Evolutionary conservation across 2,888 invertebrate genomes (phyloP), one percentile per base, ranked within the genome.

Genomic region (Lamproptera curius): DNA sequence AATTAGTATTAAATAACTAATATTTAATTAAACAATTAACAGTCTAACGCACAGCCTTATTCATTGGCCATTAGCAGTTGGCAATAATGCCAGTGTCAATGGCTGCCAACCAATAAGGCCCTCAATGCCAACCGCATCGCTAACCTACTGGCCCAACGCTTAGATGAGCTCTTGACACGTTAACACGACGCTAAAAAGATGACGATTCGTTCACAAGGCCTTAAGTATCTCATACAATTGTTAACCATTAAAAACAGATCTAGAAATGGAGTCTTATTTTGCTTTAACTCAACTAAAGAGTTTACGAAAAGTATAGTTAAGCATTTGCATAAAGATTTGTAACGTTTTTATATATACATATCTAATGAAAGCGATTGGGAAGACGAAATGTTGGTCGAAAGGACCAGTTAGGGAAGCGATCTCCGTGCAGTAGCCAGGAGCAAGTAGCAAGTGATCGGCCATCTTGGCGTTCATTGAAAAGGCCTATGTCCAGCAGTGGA

Each of bases 41-140:
- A n/a, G n/a, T n/a, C n/a, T n/a, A n/a, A n/a, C n/a, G n/a, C n/a
- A n/a, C n/a, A n/a, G n/a, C n/a, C n/a, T n/a, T n/a, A n/a, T n/a
- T n/a, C n/a, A n/a, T n/a, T n/a, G n/a, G n/a, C n/a, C n/a, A 11
- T 31, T 11, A 11, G 13, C 13, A 11, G 31, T 33, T 13, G 11
- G 13, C 13, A 41, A 41, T 20, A 15, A 42, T 42, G 37, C 36
- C 46, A 46, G 34, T 46, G 45, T 46, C 45, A 36, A 36, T 15
- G 4, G 17, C 33, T 47, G 36, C 37, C 37, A 47, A 6, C 47
- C 42, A 31, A 42, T 17, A 39, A 15, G 20, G 5, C n/a, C 4
- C 42, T 33, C 45, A 45, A 39, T 45, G 42, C 37, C 41, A 20
- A 47, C 47, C 37, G 16, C 42, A 45, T 37, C 9, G 13, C 42